phyloP scores from a whole-genome alignment of 2,888 invertebrate species.

The Drosophila mimica region DNA sequence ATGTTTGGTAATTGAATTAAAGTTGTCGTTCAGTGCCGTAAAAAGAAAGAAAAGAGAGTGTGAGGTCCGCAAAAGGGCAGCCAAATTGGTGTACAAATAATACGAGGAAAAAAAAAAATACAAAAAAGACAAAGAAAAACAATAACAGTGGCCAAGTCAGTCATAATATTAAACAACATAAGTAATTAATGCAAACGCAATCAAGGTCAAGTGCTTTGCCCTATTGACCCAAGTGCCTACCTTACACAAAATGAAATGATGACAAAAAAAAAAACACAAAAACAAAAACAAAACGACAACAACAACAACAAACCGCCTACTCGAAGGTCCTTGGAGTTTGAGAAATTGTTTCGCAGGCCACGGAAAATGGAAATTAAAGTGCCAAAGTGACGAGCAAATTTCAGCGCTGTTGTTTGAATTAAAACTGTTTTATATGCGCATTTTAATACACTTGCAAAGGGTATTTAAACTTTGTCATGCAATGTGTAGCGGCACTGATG shows the following conservation, averaged over 20 bases:
- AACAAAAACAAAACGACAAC: not conserved
- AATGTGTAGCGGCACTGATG: not conserved
- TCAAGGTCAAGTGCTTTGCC: conserved; percentile 78
- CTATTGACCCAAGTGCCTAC: conserved; percentile 61
- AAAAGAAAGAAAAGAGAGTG: conserved; percentile 14
- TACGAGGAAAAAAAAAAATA: conserved; percentile 11
- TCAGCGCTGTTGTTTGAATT: conserved; percentile 44
- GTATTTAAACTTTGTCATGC: not conserved
- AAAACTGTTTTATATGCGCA: conserved; percentile 47
- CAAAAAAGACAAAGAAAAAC: conserved; percentile 12
- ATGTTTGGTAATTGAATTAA: conserved; percentile 73
- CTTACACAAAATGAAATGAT: not conserved
- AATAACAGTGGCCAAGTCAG: conserved; percentile 47
- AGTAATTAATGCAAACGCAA: conserved; percentile 77
- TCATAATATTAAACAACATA: conserved; percentile 71
- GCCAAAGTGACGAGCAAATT: conserved; percentile 62
- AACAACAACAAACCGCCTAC: not conserved
- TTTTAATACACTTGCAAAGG: conserved; percentile 12
- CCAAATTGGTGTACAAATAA: conserved; percentile 60
- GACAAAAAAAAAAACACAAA: conserved; percentile 1
- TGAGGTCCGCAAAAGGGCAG: conserved; percentile 20
- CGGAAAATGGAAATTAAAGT: conserved; percentile 77
- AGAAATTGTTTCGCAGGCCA: conserved; percentile 68
- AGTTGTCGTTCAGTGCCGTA: conserved; percentile 44
- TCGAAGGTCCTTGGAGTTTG: conserved; percentile 39